Base-by-base conservation (phyloP, 1,140 invertebrate species). In the Trichonephila clavata region DNA sequence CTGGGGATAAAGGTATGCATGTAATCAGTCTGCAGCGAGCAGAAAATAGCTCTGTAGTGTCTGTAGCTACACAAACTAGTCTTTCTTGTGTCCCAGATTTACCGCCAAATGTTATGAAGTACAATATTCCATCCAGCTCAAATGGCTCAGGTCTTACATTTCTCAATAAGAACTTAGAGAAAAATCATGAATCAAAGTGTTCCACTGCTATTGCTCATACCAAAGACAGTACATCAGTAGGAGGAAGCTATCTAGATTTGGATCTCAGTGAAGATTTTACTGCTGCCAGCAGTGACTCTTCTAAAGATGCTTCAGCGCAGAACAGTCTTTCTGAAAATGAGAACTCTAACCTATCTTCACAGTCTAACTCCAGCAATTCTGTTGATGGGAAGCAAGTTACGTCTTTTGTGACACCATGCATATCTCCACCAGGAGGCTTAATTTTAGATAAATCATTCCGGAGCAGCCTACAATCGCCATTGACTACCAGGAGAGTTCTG, bases 51-150 rank as follows among this genome's bases (percentile, higher is more conserved):
- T 91, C 83, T 90, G 93, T 94, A 24, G 93, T 94, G 4, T 94
- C 93, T 77, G 93, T 94, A n/a, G 88, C 88, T 5, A 91, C 89
- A 27, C 88, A 94, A 77, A 92, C 84, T 24, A 92, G 68, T 90
- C 57, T 92, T 21, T 77, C 84, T 50, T 94, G 94, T 86, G 81
- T 87, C 27, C 89, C 86, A 89, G 90, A 94, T 32, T 90, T 90
- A 43, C 83, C 59, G 59, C 91, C 91, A 71, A 61, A 86, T 86
- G n/a, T 86, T 27, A 60, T 80, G 57, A 86, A 87, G 63, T 93
- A 83, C 65, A 86, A 83, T n/a, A 91, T 91, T 94, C 93, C 93
- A 77, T 94, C 93, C 93, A 94, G 86, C 59, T 93, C 91, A 86
- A 86, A 92, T 60, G 83, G 91, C 91, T 93, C 92, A 88, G 92